phyloP scores from a whole-genome alignment of 2,113 vertebrate species.

The Vombatus ursinus region DNA sequence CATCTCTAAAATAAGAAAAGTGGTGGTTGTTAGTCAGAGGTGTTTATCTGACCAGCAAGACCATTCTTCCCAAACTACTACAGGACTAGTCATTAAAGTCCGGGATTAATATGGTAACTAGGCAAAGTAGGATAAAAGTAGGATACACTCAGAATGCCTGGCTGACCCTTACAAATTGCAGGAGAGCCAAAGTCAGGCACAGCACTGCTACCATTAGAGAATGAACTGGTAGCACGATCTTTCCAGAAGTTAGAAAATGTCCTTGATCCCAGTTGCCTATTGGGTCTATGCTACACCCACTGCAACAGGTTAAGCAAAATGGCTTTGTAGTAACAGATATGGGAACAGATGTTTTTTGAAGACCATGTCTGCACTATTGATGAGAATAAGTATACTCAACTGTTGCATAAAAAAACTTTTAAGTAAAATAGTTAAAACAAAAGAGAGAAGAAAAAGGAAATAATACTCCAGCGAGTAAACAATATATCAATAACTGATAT shows the following conservation, averaged over 20 bases:
- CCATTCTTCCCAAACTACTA: background rate
- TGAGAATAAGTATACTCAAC: background rate
- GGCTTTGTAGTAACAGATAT: background rate
- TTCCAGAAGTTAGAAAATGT: background rate
- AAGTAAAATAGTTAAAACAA: background rate
- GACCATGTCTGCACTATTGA: background rate
- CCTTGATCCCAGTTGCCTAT: background rate
- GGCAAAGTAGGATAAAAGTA: background rate
- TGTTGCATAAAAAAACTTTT: background rate
- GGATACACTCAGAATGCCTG: background rate
- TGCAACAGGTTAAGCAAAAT: background rate
- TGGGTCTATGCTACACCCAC: background rate
- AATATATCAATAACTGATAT: background rate
- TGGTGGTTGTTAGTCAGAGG: background rate
- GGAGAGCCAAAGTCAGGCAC: background rate
- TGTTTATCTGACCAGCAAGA: background rate
- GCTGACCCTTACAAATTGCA: background rate
- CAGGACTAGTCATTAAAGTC: background rate
- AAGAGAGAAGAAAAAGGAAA: background rate
- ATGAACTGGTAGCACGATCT: background rate
- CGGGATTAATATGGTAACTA: background rate
- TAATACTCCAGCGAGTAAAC: background rate
- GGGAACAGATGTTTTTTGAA: background rate
- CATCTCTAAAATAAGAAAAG: background rate
- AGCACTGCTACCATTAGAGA: background rate